Evolutionary conservation across 2,888 invertebrate species (phyloP), one percentile per base, ranked within the genome.

Genomic region (Andrena fulva): DNA sequence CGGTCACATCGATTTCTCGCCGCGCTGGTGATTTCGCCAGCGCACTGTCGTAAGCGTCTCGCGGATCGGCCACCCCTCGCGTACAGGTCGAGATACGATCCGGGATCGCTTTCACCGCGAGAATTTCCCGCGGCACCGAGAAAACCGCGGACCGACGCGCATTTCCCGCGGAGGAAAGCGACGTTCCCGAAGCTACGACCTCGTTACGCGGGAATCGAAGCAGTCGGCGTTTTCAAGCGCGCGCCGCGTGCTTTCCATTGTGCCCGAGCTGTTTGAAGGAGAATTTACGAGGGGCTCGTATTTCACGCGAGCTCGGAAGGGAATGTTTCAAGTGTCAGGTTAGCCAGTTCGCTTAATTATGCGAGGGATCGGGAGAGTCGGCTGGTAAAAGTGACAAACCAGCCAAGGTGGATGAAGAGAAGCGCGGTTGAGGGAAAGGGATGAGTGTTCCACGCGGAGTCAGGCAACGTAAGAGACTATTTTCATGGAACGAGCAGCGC

Each of bases 1-100:
- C 12, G 48, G 54, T 0, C n/a, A 5, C 60, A 68, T 78, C 62
- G 77, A 78, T 74, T 74, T 75, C 56, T 66, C 68, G 48, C 33
- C 20, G n/a, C 12, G 16, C 64, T 10, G 16, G 27, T 70, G 67
- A 77, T 80, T 63, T 68, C 35, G 20, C 67, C 66, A 6, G 52
- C 42, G 35, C 29, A 67, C 71, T 50, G 54, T 52, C 70, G n/a
- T 48, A 52, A 70, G 24, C 69, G n/a, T 29, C 48, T n/a, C 29
- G 64, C 56, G 48, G 68, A 78, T 35, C 56, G 35, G 24, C 29
- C 24, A 1, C n/a, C 52, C 24, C 1, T 27, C 60, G 29, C 27
- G 27, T 3, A 20, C 48, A 4, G 42, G 2, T 50, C 52, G 27
- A 42, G 42, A 35, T 16, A 20, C 24, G 24, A 10, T 16, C 10